Evolutionary conservation across 2,888 invertebrate species (phyloP), one percentile per base, ranked within the genome.

Genomic region (Cheilosia soror): DNA sequence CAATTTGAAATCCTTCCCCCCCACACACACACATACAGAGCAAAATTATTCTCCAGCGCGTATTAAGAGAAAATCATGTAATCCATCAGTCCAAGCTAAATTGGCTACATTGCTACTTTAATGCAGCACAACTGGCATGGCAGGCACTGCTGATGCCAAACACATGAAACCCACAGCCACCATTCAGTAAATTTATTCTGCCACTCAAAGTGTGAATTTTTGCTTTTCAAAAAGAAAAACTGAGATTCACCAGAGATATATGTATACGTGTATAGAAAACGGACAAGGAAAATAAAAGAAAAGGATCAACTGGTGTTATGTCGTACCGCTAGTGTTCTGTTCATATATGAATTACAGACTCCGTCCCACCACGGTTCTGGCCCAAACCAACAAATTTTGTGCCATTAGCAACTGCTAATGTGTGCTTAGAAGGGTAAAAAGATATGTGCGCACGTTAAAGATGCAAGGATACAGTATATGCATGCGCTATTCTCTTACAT

Each of bases 341-440:
- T 37, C 37, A 37, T 37, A 11, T 65, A 66, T 72, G 63, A 76
- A 81, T 75, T 63, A 69, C 47, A 44, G 25, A 55, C 20, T 13
- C 20, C 13, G 20, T 55, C 55, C 27, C 33, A 27, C 51, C 49
- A 13, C 51, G 4, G 40, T 44, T n/a, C 11, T 1, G 37, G 9
- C 0, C 6, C 60, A 49, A 27, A 20, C 57, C 20, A 31, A 51
- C 40, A 58, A 77, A 60, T 53, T 53, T 33, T 6, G 37, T 80
- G 25, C 85, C 81, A 85, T 85, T 81, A 85, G 85, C 72, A 85
- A 81, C 81, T 85, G 57, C 81, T 85, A 85, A 85, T 81, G 85
- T 85, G 85, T 68, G 72, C 76, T 81, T 49, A 76, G 71, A 55
- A 40, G 20, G 29, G 63, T 33, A 29, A 71, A 40, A 58, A 63